These are phyloP conservation scores for Lysandra bellargus DNA, from an alignment of 2,888 invertebrate species.

Conservation along the genomic window DNA sequence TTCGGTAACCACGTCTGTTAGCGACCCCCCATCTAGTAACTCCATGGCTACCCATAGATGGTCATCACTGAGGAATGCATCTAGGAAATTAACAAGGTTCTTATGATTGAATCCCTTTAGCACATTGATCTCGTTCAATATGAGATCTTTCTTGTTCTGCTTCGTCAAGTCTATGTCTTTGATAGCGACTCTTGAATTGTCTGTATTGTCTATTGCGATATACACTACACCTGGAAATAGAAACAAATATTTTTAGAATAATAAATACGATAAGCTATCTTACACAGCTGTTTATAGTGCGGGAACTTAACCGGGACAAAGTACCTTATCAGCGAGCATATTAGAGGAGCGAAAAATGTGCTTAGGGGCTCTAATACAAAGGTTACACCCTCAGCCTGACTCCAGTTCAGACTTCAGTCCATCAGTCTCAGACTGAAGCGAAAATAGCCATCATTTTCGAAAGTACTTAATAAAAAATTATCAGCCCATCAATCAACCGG, in stretches of 20 bases:
- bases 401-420: too few species aligned
- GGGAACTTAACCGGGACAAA: not conserved
- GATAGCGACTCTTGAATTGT: constrained; percentile 91
- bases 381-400: too few species aligned
- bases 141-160: constrained; percentile 97
- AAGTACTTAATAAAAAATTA: too few species aligned
- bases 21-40: constrained; percentile 94
- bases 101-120: constrained; percentile 95
- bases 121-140: constrained; percentile 96
- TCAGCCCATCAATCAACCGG: too few species aligned
- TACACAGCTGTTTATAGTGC: not conserved
- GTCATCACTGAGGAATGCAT: constrained; percentile 94
- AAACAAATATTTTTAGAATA: constrained; percentile 5
- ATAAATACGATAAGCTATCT: not conserved
- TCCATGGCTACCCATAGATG: constrained; percentile 99
- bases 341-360: too few species aligned
- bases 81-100: constrained; percentile 97
- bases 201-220: constrained; percentile 89
- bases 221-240: constrained; percentile 88
- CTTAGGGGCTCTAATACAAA: too few species aligned
- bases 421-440: too few species aligned
- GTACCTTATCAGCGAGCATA: too few species aligned
- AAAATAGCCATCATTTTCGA: too few species aligned
- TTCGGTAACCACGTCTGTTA: constrained; percentile 98
- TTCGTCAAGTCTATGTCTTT: constrained; percentile 97